Percentiles rank a stretch among this genome's conserved stretches.
Evolutionary conservation across 2,797 vertebrate species (phyloP).

Genomic region (Parauchenoglanis ngamensis): DNA sequence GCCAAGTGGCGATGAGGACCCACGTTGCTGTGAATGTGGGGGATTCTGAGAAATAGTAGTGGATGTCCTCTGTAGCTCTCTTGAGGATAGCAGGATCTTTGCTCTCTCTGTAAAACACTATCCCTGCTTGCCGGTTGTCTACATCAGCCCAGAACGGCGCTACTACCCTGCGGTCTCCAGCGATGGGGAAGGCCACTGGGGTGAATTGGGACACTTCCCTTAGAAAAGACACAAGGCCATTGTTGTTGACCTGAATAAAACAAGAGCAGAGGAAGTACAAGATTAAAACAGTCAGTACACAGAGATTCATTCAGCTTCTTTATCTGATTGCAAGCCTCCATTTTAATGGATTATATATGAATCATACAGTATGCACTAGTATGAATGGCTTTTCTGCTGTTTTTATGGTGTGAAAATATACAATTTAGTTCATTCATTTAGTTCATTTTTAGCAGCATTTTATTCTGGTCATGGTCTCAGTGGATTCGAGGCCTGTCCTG

Average conservation of each 20-base stretch:
- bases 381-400: not conserved
- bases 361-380: not conserved
- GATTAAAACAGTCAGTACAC: constrained; percentile 8
- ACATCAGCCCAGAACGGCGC: constrained; percentile 97
- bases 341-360: not conserved
- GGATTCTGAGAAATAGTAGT: constrained; percentile 87
- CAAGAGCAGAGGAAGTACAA: constrained; percentile 14
- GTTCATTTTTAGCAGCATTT: not conserved
- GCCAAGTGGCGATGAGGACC: constrained; percentile 92
- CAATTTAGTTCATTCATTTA: not conserved
- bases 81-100: constrained; percentile 75
- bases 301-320: constrained; percentile 8
- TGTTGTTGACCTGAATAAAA: constrained; percentile 91
- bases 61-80: constrained; percentile 81
- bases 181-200: constrained; percentile 93
- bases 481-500: constrained; percentile 3
- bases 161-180: constrained; percentile 91
- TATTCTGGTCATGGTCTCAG: not conserved
- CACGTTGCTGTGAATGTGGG: constrained; percentile 83
- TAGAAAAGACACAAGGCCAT: constrained; percentile 94
- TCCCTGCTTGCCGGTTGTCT: constrained; percentile 88
- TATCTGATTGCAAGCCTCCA: not conserved
- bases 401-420: not conserved
- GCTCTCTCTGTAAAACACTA: constrained; percentile 89
- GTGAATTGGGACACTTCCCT: constrained; percentile 98